Conservation (phyloP, 2,797 vertebrate species). For the Chaetodon trifasciatus region DNA sequence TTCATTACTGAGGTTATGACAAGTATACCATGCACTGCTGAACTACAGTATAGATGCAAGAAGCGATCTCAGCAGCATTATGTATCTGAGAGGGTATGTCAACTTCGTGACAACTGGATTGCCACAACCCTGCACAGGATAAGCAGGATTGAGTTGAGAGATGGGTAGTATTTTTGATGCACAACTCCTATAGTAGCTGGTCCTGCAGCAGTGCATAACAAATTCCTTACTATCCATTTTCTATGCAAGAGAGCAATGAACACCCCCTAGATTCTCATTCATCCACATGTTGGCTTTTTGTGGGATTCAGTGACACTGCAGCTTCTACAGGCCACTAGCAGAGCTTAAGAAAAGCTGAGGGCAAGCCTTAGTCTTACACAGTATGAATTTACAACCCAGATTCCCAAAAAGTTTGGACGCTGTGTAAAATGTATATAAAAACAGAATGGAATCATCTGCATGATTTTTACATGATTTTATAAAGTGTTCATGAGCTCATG, state of each 20-base stretch:
- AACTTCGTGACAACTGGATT: background rate
- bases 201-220: background rate
- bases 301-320: background rate
- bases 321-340: background rate
- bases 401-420: no score
- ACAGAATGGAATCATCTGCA: no score
- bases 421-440: no score
- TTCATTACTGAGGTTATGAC: constrained; percentile 3
- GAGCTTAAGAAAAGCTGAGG: background rate
- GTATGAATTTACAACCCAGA: background rate
- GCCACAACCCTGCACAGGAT: background rate
- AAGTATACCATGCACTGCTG: background rate
- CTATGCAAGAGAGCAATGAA: background rate
- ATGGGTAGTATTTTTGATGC: background rate
- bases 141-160: background rate
- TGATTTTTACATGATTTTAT: no score
- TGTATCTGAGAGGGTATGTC: background rate
- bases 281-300: background rate
- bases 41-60: background rate
- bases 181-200: background rate
- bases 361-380: background rate
- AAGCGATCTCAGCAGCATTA: background rate
- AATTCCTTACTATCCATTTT: background rate
- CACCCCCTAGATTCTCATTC: background rate
- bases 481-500: no score